Evolutionary conservation across 1,140 invertebrate species (phyloP), one percentile per base, ranked within the genome.

Genomic region (Mesaphorura yosii): DNA sequence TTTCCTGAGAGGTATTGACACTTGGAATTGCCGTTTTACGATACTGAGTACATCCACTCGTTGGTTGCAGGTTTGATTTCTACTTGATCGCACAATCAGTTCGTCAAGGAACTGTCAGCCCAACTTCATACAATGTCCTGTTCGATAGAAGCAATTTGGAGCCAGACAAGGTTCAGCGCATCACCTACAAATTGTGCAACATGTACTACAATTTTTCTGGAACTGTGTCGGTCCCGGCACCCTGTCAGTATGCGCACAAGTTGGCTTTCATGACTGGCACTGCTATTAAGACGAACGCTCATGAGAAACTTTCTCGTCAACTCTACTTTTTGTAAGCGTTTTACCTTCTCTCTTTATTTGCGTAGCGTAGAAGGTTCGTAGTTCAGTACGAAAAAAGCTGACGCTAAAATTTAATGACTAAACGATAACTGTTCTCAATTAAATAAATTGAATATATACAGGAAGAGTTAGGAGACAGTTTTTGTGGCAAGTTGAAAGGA

Each of bases 71-170:
- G 20, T 39, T 28, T 51, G 88, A 91, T 61, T 92, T 88, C 65
- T 90, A 78, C 62, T 64, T 91, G 3, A 78, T 91, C 0, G 79
- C 80, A 0, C 88, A 92, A 65, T 74, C 74, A 38, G 83, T 86
- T 0, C 67, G 70, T 0, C 81, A 88, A 57, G 85, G 85, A 1
- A 88, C 88, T 0, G 86, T 91, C 0, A 72, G 78, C 1, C 88
- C 88, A 0, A 88, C 86, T 0, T 76, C 77, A 23, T 92, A 88
- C 65, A 85, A 83, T 58, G 76, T 90, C 0, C 73, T 91, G 2
- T 66, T 76, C 29, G 83, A 88, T 60, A 75, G 65, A 5, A 68
- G 76, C 2, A 73, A 72, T 0, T 65, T 85, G 2, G 59, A 65
- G 25, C 71, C 82, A 0, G 82, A 86, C 51, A 72, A 76, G 47